A percentile compares a stretch with the other conserved stretches of the same genome.
These are phyloP conservation scores for Zaprionus ghesquierei DNA, from an alignment of 1,140 invertebrate genomes.

Conservation along the genomic window DNA sequence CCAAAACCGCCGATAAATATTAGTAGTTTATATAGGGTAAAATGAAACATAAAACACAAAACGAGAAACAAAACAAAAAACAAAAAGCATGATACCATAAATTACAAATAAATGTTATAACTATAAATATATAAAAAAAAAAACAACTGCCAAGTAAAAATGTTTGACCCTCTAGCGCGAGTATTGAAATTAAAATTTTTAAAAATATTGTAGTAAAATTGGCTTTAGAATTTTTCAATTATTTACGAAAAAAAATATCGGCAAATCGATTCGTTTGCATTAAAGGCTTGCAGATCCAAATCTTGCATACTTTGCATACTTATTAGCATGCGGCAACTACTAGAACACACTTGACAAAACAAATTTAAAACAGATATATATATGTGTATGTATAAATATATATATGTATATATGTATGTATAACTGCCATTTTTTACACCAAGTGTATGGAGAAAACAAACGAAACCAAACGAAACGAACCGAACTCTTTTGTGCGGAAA, in stretches of 20 bases:
- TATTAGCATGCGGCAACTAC: slow-evolving; percentile 62
- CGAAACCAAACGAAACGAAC: slow-evolving; percentile 29
- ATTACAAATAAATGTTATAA: slow-evolving; percentile 33
- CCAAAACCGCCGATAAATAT: slow-evolving; percentile 78
- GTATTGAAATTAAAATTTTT: slow-evolving; percentile 25
- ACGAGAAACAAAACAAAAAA: slow-evolving; percentile 5
- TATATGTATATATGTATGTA: slow-evolving; percentile 33
- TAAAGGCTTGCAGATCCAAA: slow-evolving; percentile 41
- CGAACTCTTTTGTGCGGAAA: slow-evolving; percentile 45
- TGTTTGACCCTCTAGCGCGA: slow-evolving; percentile 67
- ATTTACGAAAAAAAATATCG: background rate
- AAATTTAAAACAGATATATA: slow-evolving; percentile 59
- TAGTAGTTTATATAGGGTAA: slow-evolving; percentile 76
- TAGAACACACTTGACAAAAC: slow-evolving; percentile 68
- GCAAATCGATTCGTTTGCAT: slow-evolving; percentile 11
- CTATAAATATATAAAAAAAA: slow-evolving; percentile 32
- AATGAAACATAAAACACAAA: slow-evolving; percentile 20
- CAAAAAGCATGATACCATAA: slow-evolving; percentile 20
- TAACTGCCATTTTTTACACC: slow-evolving; percentile 78
- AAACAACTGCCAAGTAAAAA: slow-evolving; percentile 75
- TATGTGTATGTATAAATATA: slow-evolving; percentile 45
- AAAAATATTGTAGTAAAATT: slow-evolving; percentile 29
- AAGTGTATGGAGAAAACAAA: slow-evolving; percentile 59
- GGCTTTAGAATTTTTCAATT: slow-evolving; percentile 24
- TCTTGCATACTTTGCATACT: slow-evolving; percentile 43